Conservation (phyloP, 2,888 invertebrate genomes). For the Keiferia lycopersicella region DNA sequence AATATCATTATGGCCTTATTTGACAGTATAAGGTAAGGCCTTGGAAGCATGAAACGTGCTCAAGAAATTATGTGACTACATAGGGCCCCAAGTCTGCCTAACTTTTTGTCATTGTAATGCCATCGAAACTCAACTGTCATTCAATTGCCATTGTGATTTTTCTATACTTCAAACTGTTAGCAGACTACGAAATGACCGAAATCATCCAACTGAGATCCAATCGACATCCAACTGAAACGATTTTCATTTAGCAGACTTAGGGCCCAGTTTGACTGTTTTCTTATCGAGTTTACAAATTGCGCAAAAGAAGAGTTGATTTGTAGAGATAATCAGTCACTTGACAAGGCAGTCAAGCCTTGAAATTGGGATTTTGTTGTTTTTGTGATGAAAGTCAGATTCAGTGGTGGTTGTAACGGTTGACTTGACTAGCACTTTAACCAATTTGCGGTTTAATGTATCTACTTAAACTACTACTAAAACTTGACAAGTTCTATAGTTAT, state of each 20-base stretch:
- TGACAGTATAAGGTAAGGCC: not conserved
- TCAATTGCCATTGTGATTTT: too few species aligned
- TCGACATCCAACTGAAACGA: too few species aligned
- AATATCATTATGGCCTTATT: constrained; percentile 1
- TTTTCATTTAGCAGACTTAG: too few species aligned
- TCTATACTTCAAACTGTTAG: too few species aligned
- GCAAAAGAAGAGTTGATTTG: not conserved
- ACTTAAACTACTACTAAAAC: too few species aligned
- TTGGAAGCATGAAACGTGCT: not conserved
- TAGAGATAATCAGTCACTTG: not conserved
- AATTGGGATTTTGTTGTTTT: constrained; percentile 5
- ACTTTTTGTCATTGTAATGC: too few species aligned
- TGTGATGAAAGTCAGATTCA: not conserved
- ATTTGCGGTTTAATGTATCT: not conserved
- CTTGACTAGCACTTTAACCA: not conserved
- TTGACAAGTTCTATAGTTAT: too few species aligned
- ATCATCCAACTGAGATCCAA: too few species aligned
- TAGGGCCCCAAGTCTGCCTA: too few species aligned
- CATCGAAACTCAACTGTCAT: too few species aligned
- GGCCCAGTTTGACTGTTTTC: not conserved
- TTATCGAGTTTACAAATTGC: not conserved
- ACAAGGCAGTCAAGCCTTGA: not conserved
- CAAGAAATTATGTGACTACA: not conserved
- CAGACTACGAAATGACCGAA: too few species aligned
- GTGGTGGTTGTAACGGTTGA: not conserved